These are phyloP conservation scores for Xiphorhynchus erythropygius DNA, from an alignment of 2,797 vertebrate species.

Conservation along the genomic window DNA sequence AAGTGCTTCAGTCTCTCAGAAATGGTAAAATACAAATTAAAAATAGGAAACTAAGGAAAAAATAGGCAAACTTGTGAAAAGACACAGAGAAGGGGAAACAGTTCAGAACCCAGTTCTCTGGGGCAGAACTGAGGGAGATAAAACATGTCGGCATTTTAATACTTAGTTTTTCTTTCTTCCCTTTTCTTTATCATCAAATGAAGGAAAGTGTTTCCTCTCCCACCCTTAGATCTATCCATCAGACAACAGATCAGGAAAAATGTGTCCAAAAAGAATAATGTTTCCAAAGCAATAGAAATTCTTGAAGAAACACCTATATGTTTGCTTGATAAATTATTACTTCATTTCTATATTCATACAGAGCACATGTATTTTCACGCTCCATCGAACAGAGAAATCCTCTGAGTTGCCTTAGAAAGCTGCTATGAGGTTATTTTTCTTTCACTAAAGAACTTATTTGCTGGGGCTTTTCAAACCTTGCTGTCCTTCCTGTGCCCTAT, in stretches of 20 bases:
- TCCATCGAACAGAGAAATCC: not conserved
- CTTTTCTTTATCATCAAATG: not conserved
- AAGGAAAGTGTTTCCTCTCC: not conserved
- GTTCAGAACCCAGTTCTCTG: not conserved
- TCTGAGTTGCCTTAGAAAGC: slow-evolving; percentile 11
- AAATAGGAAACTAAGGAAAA: not conserved
- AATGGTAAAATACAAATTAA: not conserved
- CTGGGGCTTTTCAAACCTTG: not conserved
- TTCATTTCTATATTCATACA: slow-evolving; percentile 4
- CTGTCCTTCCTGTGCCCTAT: not conserved
- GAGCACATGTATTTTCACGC: slow-evolving; percentile 29
- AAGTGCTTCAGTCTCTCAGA: not conserved
- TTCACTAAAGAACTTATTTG: not conserved
- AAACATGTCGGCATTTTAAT: not conserved
- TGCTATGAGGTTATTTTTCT: slow-evolving; percentile 26
- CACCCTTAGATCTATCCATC: not conserved
- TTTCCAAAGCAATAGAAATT: not conserved
- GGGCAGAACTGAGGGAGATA: not conserved
- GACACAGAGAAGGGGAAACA: not conserved
- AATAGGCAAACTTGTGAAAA: not conserved
- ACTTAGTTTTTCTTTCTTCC: not conserved
- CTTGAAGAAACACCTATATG: not conserved
- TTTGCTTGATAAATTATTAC: slow-evolving; percentile 38
- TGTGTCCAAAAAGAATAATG: not conserved
- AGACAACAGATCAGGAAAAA: not conserved